Conservation (phyloP, 35 echinoderm and acorn worm genomes). For the Nesometra sesokonis region DNA sequence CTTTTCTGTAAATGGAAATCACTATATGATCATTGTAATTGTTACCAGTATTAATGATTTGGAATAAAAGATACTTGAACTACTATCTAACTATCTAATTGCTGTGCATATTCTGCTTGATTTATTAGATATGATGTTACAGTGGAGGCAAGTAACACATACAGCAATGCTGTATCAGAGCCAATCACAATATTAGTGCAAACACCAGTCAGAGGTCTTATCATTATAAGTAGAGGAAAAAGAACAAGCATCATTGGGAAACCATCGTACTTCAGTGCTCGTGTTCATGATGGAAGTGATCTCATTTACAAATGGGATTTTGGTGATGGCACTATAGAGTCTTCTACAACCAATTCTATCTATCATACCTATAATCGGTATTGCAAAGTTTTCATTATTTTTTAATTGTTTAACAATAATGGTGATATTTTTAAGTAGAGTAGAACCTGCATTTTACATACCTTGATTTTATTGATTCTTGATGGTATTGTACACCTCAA, state of each 20-base stretch:
- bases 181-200: slow-evolving; percentile 49
- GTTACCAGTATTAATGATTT: no score
- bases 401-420: neutral
- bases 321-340: slow-evolving; percentile 37
- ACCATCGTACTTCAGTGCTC: slow-evolving; percentile 7
- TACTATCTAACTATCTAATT: no score
- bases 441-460: neutral
- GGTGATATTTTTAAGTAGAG: neutral
- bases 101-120: no score
- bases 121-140: slow-evolving; percentile 51
- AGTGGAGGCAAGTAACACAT: slow-evolving; percentile 45
- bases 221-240: slow-evolving; percentile 1
- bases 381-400: neutral
- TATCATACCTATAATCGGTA: slow-evolving; percentile 62
- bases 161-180: slow-evolving; percentile 52
- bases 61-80: no score
- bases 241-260: slow-evolving; percentile 27
- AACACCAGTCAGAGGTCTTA: slow-evolving; percentile 15
- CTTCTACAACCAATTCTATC: neutral
- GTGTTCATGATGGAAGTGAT: slow-evolving; percentile 45
- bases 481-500: no score
- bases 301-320: slow-evolving; percentile 63
- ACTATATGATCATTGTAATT: no score
- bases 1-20: no score
- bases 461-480: neutral